Evolutionary conservation across 2,888 invertebrate species (phyloP).

Genomic region (Baronia brevicornis): DNA sequence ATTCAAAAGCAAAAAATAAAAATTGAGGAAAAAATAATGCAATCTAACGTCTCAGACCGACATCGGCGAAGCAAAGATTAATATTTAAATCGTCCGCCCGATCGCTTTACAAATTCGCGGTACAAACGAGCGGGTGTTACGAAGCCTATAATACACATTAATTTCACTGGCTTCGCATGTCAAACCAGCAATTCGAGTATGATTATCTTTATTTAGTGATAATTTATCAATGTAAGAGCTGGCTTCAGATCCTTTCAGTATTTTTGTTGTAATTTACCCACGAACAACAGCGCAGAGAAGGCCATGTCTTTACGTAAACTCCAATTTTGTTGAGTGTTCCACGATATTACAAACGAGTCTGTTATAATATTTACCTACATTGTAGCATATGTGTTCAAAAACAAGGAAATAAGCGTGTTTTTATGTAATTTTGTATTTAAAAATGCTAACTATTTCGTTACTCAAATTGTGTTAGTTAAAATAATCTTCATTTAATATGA

Average conservation of each 20-base stretch:
- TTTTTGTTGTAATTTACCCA: conserved; percentile 15
- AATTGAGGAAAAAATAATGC: too few relatives aligned
- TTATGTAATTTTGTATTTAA: too few relatives aligned
- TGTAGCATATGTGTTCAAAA: too few relatives aligned
- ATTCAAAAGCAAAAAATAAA: conserved; percentile 7
- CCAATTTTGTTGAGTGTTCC: too few relatives aligned
- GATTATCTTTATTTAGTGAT: conserved; percentile 69
- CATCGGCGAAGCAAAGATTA: conserved; percentile 47
- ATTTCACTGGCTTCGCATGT: conserved; percentile 64
- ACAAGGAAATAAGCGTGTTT: too few relatives aligned
- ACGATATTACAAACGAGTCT: too few relatives aligned
- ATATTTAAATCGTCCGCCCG: conserved; percentile 60
- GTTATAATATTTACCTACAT: too few relatives aligned
- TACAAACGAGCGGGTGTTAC: conserved; percentile 56
- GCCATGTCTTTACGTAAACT: too few relatives aligned
- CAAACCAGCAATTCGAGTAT: conserved; percentile 62
- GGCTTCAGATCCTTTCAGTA: conserved; percentile 30
- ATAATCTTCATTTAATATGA: too few relatives aligned
- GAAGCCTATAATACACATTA: conserved; percentile 69
- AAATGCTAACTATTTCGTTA: too few relatives aligned
- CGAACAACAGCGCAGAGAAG: too few relatives aligned
- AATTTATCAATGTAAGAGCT: conserved; percentile 53
- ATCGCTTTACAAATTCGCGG: conserved; percentile 69
- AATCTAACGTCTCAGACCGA: conserved; percentile 26
- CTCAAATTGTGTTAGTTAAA: too few relatives aligned